Evolutionary conservation across 1,140 invertebrate genomes (phyloP).

Genomic region (Campoletis sonorensis): DNA sequence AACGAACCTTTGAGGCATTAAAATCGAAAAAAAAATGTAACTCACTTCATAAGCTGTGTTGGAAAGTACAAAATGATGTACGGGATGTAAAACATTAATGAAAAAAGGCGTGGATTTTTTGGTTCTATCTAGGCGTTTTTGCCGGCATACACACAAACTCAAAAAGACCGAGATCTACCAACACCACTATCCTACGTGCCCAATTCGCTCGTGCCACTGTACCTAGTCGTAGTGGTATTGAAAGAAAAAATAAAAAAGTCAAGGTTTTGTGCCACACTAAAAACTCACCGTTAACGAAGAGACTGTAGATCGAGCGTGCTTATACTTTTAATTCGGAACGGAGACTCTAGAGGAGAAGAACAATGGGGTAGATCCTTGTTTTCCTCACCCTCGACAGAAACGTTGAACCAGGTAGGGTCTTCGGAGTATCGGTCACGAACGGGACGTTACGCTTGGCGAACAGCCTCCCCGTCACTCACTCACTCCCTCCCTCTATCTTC

Average conservation of each 20-base stretch:
- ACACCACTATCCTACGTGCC: constrained; percentile 8
- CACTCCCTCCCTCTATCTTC: constrained; percentile 6
- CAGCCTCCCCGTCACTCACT: constrained; percentile 4
- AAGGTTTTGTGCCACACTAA: background rate
- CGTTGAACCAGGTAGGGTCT: constrained; percentile 18
- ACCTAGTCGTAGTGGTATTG: constrained; percentile 1
- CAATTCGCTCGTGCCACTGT: constrained; percentile 6
- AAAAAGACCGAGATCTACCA: background rate
- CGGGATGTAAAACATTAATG: background rate
- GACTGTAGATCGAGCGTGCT: background rate
- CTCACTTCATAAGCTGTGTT: background rate
- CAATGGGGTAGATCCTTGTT: constrained; percentile 3
- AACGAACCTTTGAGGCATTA: background rate
- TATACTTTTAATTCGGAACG: background rate
- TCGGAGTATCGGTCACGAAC: constrained; percentile 25
- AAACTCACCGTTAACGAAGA: background rate
- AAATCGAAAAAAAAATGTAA: background rate
- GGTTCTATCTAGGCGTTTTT: background rate
- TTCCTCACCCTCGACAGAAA: background rate
- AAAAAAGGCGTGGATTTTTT: background rate
- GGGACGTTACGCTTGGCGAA: constrained; percentile 23
- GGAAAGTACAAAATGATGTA: background rate
- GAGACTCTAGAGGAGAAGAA: background rate
- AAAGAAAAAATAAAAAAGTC: background rate
- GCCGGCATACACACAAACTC: background rate